Evolutionary conservation across 2,797 vertebrate species (phyloP), one percentile per base, ranked within the genome.

Genomic region (Hoplostethus mediterraneus): DNA sequence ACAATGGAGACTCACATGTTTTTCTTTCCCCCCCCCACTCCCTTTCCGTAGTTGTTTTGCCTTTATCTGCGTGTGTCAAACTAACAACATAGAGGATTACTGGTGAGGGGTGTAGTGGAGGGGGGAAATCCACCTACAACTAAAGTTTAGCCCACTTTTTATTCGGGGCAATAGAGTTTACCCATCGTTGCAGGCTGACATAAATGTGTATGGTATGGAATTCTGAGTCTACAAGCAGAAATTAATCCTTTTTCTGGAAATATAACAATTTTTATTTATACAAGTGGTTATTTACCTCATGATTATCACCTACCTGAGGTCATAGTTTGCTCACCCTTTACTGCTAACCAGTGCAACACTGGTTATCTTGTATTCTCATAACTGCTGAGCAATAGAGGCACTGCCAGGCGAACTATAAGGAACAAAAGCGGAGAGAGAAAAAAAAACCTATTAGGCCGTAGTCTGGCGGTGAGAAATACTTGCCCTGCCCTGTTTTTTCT

Each of bases 401-500:
- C 72, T 59, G 75, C 72, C 64, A 77, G 55, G 45, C 33, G 64
- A 67, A 66, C 79, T 78, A 70, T 65, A 64, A 51, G 48, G 58
- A 77, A 80, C 63, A 59, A 58, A 78, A 66, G 82, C 71, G 61
- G 65, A 79, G 75, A 67, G 65, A 44, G 52, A n/a, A 31, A 85
- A 90, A 90, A 21, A 21, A 21, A 21, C 21, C 89, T 93, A 92
- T 92, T 90, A 75, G 86, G 86, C 88, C 87, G 70, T 88, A 85
- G 93, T 90, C 85, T 80, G 86, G 73, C 80, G 80, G 86, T 92
- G 92, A 94, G 94, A 95, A 93, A 94, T 84, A 82, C 86, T 89
- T 74, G 90, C 89, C 83, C 91, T 91, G 93, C 88, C 90, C 92
- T 92, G 89, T 93, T 94, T 93, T 81, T 86, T 94, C 95, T 96